phyloP scores from a whole-genome alignment of 2,888 invertebrate genomes.

The Rambutsinella grinnellia region DNA sequence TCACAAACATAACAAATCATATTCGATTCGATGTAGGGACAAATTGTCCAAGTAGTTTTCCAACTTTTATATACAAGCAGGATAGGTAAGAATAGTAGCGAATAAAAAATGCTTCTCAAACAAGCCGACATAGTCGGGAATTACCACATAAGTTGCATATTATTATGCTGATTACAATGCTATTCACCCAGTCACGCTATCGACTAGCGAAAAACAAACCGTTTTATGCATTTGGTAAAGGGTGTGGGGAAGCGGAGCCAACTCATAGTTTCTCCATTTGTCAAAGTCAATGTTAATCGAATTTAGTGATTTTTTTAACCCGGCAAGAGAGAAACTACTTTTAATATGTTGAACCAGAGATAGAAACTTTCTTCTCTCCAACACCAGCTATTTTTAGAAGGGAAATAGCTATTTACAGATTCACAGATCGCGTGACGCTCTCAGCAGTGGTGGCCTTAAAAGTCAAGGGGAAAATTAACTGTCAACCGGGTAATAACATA shows the following conservation, averaged over 20 bases:
- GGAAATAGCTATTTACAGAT: no score
- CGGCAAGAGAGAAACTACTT: no score
- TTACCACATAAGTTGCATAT: neutral
- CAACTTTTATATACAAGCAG: slow-evolving; percentile 9
- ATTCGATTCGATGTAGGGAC: slow-evolving; percentile 40
- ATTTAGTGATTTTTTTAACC: slow-evolving; percentile 44
- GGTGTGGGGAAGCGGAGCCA: no score
- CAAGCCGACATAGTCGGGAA: neutral
- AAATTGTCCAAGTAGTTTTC: slow-evolving; percentile 37
- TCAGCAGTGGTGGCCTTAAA: neutral
- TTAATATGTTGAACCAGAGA: no score
- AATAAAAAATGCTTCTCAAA: neutral
- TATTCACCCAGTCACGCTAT: slow-evolving; percentile 42
- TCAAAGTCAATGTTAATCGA: slow-evolving; percentile 43
- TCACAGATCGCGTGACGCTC: neutral
- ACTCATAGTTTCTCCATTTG: neutral
- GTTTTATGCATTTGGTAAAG: no score
- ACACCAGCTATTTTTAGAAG: neutral
- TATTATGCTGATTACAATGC: slow-evolving; percentile 4
- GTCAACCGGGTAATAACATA: neutral
- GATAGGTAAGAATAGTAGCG: no score
- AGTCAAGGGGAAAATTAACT: neutral
- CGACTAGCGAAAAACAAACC: neutral
- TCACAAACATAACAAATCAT: slow-evolving; percentile 56
- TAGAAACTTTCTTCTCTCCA: neutral